These are phyloP conservation scores for Neodiprion virginianus DNA, from an alignment of 1,140 invertebrate species.

Conservation along the genomic window DNA sequence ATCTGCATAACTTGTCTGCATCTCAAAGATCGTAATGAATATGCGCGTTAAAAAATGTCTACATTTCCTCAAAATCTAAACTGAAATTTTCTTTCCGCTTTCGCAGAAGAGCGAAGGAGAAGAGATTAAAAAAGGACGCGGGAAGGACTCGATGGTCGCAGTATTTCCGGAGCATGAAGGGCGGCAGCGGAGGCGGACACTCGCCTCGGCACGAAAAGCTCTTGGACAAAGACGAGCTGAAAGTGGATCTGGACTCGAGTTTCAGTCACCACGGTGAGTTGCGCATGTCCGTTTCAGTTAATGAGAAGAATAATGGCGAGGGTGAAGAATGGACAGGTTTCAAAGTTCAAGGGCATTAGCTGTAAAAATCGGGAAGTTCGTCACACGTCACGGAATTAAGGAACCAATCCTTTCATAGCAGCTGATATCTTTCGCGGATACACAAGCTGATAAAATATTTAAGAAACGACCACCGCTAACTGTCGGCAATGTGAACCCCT, in stretches of 20 bases:
- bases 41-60: too few species aligned
- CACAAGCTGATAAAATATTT: constrained; percentile 56
- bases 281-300: background rate
- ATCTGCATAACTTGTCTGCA: too few species aligned
- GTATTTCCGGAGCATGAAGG: constrained; percentile 91
- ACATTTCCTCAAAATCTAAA: constrained; percentile 5
- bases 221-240: constrained; percentile 84
- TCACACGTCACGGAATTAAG: too few species aligned
- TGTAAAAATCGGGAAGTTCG: too few species aligned
- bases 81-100: constrained; percentile 12
- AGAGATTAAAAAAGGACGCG: constrained; percentile 97
- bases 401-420: too few species aligned
- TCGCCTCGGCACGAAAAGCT: constrained; percentile 81
- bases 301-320: constrained; percentile 5
- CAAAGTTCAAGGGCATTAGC: too few species aligned
- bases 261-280: constrained; percentile 85
- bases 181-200: constrained; percentile 63
- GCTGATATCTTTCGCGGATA: too few species aligned
- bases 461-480: constrained; percentile 57
- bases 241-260: constrained; percentile 82
- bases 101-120: constrained; percentile 93
- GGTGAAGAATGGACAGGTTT: background rate
- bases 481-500: constrained; percentile 50
- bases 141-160: constrained; percentile 96
- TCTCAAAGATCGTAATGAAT: too few species aligned